These are phyloP conservation scores for human DNA, from an alignment of 2,113 vertebrate genomes.

Conservation along the genomic window GRCh38 chrX:97068501-97069000, in stretches of 20 bases:
- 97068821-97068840: background rate
- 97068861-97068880: background rate
- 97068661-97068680: background rate
- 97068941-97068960: background rate
- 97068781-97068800: background rate
- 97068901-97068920: background rate
- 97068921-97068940: background rate
- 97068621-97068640: background rate
- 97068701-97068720: background rate
- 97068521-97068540: background rate
- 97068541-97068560: background rate
- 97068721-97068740: background rate
- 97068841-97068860: slow-evolving; percentile 45
- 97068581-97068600: background rate
- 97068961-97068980: no score
- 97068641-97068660: background rate
- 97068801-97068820: background rate
- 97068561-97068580: background rate
- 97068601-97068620: background rate
- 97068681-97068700: background rate
- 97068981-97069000: no score
- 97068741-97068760: background rate
- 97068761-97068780: background rate
- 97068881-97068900: slow-evolving; percentile 52
- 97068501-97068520: background rate